Base-by-base conservation (phyloP, 2,888 invertebrate genomes). In the Esperia sulphurella region DNA sequence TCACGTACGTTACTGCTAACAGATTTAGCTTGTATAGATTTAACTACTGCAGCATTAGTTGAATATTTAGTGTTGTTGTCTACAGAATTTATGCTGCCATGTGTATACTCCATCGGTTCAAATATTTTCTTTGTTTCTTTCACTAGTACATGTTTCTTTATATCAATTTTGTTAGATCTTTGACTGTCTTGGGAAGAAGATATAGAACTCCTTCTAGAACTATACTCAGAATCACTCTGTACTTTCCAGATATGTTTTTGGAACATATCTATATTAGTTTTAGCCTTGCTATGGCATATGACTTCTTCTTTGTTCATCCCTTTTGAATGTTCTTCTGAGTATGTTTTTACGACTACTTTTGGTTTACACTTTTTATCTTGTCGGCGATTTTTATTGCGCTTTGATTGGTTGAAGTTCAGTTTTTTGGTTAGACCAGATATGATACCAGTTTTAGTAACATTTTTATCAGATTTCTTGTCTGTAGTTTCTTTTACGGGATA, bases 201-300 rank as follows among this genome's bases (percentile, higher is more conserved):
- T 10, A 83, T 48, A 0, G 90, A 90, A 53, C 81, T 82, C 41
- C 81, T 58, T 49, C 77, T 57, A 13, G 83, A 83, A 55, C 83
- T 86, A 42, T 66, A 71, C 45, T 89, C 84, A 0, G 86, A 83
- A 53, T 87, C 86, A 0, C 85, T 71, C 55, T 89, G 82, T 1
- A 75, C 69, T 58, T 83, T 82, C 50, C 68, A 71, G 52, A 90
- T 85, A 49, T 87, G 83, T 55, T 84, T 88, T 74, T 90, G 90
- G 48, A 90, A 90, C 79, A 89, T 79, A 53, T 90, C 89, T 5
- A 90, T 90, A 60, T 85, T 86, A 0, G 77, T 72, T 63, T 84
- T 89, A 0, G 90, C 90, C 65, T 87, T 87, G 41, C 75, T 83
- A 49, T 83, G 79, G 51, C 85, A 89, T 7, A 90, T 66, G 0